A percentile compares a stretch with the other conserved stretches of the same genome.
Conservation (phyloP, 2,113 vertebrate genomes). For the Odontesthes bonariensis region DNA sequence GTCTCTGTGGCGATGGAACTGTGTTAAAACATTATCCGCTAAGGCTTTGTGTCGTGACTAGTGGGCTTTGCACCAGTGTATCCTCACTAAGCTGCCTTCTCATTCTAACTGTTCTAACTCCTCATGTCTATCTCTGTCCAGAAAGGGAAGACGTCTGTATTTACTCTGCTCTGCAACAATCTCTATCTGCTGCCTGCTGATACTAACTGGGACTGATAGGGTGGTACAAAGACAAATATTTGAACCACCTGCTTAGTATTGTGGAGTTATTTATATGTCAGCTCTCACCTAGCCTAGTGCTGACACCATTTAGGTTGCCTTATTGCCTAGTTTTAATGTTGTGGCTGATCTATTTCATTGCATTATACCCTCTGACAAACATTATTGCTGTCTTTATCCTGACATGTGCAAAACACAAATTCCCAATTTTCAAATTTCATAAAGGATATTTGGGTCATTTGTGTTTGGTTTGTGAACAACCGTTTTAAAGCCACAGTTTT, state of each 20-base stretch:
- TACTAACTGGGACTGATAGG: neutral
- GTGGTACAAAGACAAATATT: neutral
- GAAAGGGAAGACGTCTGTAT: conserved; percentile 33
- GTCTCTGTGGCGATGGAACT: conserved; percentile 17
- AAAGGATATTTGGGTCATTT: no score
- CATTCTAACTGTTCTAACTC: conserved; percentile 23
- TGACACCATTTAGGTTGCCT: no score
- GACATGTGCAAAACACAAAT: neutral
- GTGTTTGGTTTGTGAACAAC: neutral
- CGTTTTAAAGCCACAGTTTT: neutral
- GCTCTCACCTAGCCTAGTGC: no score
- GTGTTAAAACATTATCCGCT: conserved; percentile 34
- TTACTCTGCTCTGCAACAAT: conserved; percentile 9
- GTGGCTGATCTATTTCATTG: neutral
- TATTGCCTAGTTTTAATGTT: no score
- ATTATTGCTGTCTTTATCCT: neutral
- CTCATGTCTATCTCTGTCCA: conserved; percentile 31
- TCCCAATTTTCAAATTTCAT: neutral
- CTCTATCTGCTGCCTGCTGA: neutral
- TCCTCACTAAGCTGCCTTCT: conserved; percentile 46
- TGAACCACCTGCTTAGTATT: neutral
- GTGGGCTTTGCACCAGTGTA: conserved; percentile 35
- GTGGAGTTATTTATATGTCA: no score
- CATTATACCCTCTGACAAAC: neutral
- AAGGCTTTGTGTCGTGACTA: conserved; percentile 63